phyloP scores from a whole-genome alignment of 2,888 invertebrate genomes.

The Nineta flava region DNA sequence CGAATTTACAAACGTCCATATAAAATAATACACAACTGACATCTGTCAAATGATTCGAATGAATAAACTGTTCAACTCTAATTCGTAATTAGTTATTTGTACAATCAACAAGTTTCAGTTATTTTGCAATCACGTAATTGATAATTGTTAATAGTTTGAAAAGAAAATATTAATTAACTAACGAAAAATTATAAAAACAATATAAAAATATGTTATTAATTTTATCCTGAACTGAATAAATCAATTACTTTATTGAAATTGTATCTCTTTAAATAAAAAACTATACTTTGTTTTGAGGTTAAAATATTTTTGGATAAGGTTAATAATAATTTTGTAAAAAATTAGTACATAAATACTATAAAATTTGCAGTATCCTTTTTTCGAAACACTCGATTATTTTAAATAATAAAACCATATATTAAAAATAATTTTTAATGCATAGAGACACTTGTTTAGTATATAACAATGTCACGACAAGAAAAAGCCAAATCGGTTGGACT shows the following conservation, averaged over 20 bases:
- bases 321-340: too few species aligned
- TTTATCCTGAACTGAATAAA: not conserved
- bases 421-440: constrained; percentile 1
- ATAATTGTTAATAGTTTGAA: not conserved
- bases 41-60: too few species aligned
- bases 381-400: not conserved
- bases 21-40: too few species aligned
- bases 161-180: not conserved
- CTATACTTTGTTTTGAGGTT: too few species aligned
- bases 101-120: not conserved
- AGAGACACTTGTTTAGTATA: not conserved
- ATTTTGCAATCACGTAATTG: not conserved
- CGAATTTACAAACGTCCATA: too few species aligned
- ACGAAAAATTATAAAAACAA: not conserved
- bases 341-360: too few species aligned
- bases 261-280: not conserved
- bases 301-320: too few species aligned
- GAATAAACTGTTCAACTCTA: too few species aligned
- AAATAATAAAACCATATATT: not conserved
- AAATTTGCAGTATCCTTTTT: not conserved
- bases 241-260: not conserved
- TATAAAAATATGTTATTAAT: not conserved
- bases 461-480: constrained; percentile 44
- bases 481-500: constrained; percentile 44
- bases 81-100: not conserved